Evolutionary conservation across 1,140 invertebrate species (phyloP), one percentile per base, ranked within the genome.

Genomic region (Grapholita molesta): DNA sequence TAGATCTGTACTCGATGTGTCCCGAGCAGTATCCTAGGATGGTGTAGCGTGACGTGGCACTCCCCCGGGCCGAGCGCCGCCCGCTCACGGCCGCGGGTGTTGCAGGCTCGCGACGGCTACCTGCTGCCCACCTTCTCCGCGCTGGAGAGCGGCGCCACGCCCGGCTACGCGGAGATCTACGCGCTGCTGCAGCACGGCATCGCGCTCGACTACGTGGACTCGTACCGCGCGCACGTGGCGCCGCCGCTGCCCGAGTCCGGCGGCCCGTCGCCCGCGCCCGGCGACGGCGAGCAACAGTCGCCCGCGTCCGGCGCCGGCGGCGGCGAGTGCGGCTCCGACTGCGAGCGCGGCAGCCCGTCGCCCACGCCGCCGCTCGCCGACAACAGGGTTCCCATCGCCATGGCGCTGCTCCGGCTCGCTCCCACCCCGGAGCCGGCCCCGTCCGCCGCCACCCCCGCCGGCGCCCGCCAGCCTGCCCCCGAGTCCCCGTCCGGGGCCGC

Each of bases 31-130:
- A 21, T 48, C 15, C 18, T 21, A 21, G 21, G 7, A 15, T 12
- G 35, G n/a, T 38, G 15, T 6, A 7, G 18, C 42, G 42, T 9
- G 42, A 48, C 8, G 18, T 5, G n/a, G 25, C 15, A 15, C 8
- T 25, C 35, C 12, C 33, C 32, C 15, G 7, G 48, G 23, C 30
- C 15, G 4, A 35, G 4, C n/a, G n/a, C 42, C 3, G 28, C 7
- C 3, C 5, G 33, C 23, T 28, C 25, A 55, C 38, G 61, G 72
- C 67, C 71, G 66, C 73, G 74, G 72, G 72, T 77, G 66, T 86
- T 84, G 78, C 86, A 89, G 85, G 76, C 74, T 72, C 66, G 74
- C 72, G 85, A 88, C 77, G 70, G 76, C 66, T 83, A 89, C 86
- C 82, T 88, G 84, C 80, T 73, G 74, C 88, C 86, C 77, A 70